Evolutionary conservation across 53 echinoderm and acorn worm species (phyloP), one percentile per base, ranked within the genome.

Genomic region (Holothuria scabra): DNA sequence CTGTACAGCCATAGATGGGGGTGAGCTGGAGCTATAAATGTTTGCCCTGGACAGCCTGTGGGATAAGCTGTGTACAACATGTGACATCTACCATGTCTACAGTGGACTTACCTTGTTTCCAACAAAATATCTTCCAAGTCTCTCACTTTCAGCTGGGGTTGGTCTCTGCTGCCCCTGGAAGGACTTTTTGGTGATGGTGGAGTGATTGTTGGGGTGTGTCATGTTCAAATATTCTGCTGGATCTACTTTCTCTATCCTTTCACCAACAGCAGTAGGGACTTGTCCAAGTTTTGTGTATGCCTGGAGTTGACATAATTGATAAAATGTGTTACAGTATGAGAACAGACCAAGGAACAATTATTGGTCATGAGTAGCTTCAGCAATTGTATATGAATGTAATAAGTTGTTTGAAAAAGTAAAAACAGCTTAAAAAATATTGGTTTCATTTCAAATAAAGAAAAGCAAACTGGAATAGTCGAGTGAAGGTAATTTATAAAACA

Each of bases 201-300:
- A 99, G 61, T 99, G 94, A 86, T 99, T 99, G 78, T 99, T 84
- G 2, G 99, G 99, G 55, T 99, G 91, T 29, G 93, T 91, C 99
- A 99, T 92, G 86, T 99, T 99, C 76, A 92, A 85, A 70, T 99
- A 94, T 85, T 99, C 99, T 0, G 93, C 94, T 0, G 99, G 99
- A 85, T 94, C 99, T 1, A 67, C 74, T 84, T 97, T 94, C 76
- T 60, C 85, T 52, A 88, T 97, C 25, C 92, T 75, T 28, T 89
- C 86, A 80, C 90, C 92, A 0, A 94, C 92, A 18, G 92, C 83
- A 2, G 59, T 11, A 2, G 99, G 99, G 5, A 97, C 92, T 71
- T 97, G 92, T 59, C 91, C 89, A 26, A 84, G 65, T 41, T 92
- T 94, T 14, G 99, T 97, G 84, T 97, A 97, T 11, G 99, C 99